Evolutionary conservation across 2,113 vertebrate genomes (phyloP), one percentile per base, ranked within the genome.

Genomic region (Aspiorhynchus laticeps): DNA sequence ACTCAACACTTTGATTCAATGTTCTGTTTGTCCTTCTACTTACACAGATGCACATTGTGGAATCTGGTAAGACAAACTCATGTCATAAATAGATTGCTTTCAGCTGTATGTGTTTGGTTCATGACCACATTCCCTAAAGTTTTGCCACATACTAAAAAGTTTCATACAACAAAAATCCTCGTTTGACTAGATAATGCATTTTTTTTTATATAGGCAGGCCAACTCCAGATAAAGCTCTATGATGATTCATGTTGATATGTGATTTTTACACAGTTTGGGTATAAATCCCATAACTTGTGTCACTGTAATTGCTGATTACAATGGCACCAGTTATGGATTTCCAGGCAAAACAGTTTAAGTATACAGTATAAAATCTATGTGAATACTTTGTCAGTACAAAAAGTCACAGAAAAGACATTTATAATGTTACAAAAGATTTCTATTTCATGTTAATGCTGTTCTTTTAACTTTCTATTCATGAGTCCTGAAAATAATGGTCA

Each of bases 91-190:
- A 31, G 59, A 82, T 67, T 31, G 59, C 11, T 65, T 82, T 17
- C 80, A 46, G 14, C 38, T 46, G 38, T 31, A 41, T 80, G 38
- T 81, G 15, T 65, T 67, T 46, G 80, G 80, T 67, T 82, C 41
- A 41, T 26, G 33, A 65, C n/a, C 36, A 28, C 79, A 81, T 81
- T 81, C 15, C 9, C 6, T 26, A 46, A 81, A 67, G 59, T 82
- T 82, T 46, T 81, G 14, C 15, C 74, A 76, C 14, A 48, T 26
- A 17, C 73, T 46, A 46, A 75, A 74, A 46, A 46, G 21, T 43
- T 74, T 74, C 67, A 36, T 69, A 33, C 65, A 21, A 36, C 36
- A 48, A 28, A 24, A 76, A 12, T 75, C 24, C 73, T 46, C 24
- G 1, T 75, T 43, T 76, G 38, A 76, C 7, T 76, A 76, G 36